Evolutionary conservation across 2,797 vertebrate genomes (phyloP).

Genomic region (Huso huso): DNA sequence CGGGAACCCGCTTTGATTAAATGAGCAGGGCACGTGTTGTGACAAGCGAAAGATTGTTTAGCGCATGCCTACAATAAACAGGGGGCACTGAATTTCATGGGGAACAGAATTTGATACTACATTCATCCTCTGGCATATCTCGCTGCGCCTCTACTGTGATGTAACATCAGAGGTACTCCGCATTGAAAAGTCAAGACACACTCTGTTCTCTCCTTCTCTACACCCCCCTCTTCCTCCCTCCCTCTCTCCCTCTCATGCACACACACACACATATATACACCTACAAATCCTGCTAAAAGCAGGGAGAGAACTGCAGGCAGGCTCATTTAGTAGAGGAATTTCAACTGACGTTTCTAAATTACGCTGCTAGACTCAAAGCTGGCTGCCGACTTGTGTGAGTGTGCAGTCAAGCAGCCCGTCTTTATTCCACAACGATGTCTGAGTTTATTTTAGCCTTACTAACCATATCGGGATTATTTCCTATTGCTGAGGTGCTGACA

Average conservation of each 20-base stretch:
- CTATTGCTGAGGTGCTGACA: conserved; percentile 45
- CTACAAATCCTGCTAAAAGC: conserved; percentile 45
- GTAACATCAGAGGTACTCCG: conserved; percentile 52
- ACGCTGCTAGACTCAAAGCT: conserved; percentile 34
- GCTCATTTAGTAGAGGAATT: conserved; percentile 42
- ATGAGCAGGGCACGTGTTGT: no score
- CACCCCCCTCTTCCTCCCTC: neutral
- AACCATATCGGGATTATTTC: conserved; percentile 67
- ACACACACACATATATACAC: conserved; percentile 22
- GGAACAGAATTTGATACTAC: no score
- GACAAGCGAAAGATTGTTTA: no score
- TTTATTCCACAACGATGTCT: conserved; percentile 52
- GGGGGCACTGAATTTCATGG: no score
- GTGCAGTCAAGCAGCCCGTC: conserved; percentile 34
- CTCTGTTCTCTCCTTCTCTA: conserved; percentile 13
- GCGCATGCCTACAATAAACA: no score
- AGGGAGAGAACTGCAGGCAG: conserved; percentile 39
- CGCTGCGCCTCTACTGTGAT: conserved; percentile 55
- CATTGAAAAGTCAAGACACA: conserved; percentile 54
- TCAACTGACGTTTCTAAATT: conserved; percentile 46
- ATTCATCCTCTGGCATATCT: conserved; percentile 46
- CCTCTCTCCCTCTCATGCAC: neutral
- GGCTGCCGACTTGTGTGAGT: conserved; percentile 31
- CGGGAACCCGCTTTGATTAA: no score
- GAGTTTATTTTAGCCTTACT: conserved; percentile 53